These are phyloP conservation scores for Adineta ricciae DNA, from an alignment of 2,888 invertebrate genomes.

Conservation along the genomic window DNA sequence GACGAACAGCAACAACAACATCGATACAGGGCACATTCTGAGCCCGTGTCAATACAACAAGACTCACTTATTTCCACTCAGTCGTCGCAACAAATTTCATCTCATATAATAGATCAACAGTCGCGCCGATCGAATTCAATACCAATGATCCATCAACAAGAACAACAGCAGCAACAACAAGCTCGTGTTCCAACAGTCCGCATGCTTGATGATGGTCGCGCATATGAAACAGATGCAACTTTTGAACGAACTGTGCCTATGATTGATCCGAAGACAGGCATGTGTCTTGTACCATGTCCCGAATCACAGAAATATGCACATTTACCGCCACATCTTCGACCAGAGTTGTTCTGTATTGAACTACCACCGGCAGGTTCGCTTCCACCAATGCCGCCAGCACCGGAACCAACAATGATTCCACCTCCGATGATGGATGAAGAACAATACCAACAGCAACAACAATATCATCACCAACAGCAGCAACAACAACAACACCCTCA, in stretches of 20 bases:
- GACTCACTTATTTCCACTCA: neutral
- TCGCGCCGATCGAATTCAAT: neutral
- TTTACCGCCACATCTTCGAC: conserved; percentile 12
- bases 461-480: neutral
- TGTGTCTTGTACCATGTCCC: neutral
- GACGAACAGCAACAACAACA: neutral
- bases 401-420: too few relatives aligned
- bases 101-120: neutral
- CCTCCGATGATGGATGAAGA: too few relatives aligned
- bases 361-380: neutral
- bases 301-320: neutral
- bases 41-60: neutral
- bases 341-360: conserved; percentile 1
- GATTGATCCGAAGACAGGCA: neutral
- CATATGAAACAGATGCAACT: neutral
- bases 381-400: neutral
- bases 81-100: neutral
- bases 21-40: neutral
- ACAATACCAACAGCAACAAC: too few relatives aligned
- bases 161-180: neutral
- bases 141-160: neutral
- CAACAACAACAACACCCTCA: neutral
- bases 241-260: neutral
- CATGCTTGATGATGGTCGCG: neutral
- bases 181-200: neutral